phyloP scores from a whole-genome alignment of 1,140 invertebrate genomes.

The Zaprionus tsacasi region DNA sequence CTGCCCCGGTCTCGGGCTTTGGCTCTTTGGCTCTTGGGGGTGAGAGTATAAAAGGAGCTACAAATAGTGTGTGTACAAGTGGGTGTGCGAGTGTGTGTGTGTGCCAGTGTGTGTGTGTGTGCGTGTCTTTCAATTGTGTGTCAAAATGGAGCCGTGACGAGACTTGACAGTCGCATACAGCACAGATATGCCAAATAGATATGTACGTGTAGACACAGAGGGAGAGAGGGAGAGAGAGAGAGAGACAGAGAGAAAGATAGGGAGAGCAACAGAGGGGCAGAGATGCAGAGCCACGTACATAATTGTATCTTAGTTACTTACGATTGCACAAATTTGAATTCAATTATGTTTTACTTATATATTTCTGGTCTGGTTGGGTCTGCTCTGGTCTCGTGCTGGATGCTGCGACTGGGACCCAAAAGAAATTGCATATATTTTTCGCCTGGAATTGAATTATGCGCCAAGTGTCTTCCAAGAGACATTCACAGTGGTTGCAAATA shows the following conservation, averaged over 20 bases:
- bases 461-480: slow-evolving; percentile 47
- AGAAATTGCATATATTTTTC: slow-evolving; percentile 80
- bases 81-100: slow-evolving; percentile 26
- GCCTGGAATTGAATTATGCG: slow-evolving; percentile 78
- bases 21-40: slow-evolving; percentile 43
- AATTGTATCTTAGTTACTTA: slow-evolving; percentile 83
- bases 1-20: slow-evolving; percentile 62
- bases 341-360: slow-evolving; percentile 63
- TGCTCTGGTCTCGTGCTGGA: not conserved
- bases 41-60: slow-evolving; percentile 9
- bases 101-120: slow-evolving; percentile 54
- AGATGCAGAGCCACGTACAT: slow-evolving; percentile 68
- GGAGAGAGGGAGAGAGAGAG: slow-evolving; percentile 10
- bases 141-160: slow-evolving; percentile 81
- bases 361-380: slow-evolving; percentile 38
- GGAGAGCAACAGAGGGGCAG: not conserved
- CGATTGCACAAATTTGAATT: slow-evolving; percentile 69
- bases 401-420: slow-evolving; percentile 38
- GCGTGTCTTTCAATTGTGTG: slow-evolving; percentile 81
- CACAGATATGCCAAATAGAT: slow-evolving; percentile 35
- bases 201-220: slow-evolving; percentile 16
- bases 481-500: slow-evolving; percentile 24
- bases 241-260: slow-evolving; percentile 3
- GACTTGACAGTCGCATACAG: slow-evolving; percentile 68
- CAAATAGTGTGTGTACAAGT: not conserved